Percentiles rank a stretch among this genome's conserved stretches.
phyloP scores from a whole-genome alignment of 2,113 vertebrate genomes.

The Tylochromis polylepis region DNA sequence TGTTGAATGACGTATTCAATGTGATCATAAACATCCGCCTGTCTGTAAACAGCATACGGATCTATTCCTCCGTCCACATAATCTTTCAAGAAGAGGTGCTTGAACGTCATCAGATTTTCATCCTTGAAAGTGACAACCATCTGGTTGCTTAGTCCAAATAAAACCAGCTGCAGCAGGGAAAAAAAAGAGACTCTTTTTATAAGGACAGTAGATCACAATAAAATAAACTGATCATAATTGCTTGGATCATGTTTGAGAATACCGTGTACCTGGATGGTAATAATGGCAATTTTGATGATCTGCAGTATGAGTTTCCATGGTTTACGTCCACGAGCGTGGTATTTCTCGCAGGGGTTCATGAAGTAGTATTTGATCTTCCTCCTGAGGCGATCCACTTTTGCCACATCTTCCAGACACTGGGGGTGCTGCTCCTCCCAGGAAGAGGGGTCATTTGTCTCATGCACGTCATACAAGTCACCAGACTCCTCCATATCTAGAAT shows the following conservation, averaged over 20 bases:
- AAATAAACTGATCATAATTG: not conserved
- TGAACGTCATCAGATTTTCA: conserved; percentile 87
- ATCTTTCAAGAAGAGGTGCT: conserved; percentile 87
- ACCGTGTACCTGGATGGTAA: conserved; percentile 82
- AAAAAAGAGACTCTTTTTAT: not conserved
- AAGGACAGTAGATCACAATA: not conserved
- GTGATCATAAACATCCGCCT: conserved; percentile 82
- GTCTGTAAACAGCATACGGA: conserved; percentile 83
- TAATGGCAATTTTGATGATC: conserved; percentile 86
- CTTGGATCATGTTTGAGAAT: not conserved
- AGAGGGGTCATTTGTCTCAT: not conserved
- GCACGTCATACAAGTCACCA: conserved; percentile 8
- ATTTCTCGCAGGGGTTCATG: conserved; percentile 95
- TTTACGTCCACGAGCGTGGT: conserved; percentile 84
- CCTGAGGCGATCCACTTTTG: conserved; percentile 78
- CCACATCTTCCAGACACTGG: conserved; percentile 34
- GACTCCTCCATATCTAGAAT: conserved; percentile 60
- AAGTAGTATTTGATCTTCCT: conserved; percentile 90
- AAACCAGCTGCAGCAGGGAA: conserved; percentile 77
- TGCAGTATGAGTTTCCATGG: conserved; percentile 91
- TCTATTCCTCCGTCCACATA: conserved; percentile 76
- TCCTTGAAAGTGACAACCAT: conserved; percentile 93
- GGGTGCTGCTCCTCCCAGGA: conserved; percentile 12
- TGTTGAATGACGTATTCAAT: conserved; percentile 80
- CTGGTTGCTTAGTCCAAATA: conserved; percentile 91